Evolutionary conservation across 2,113 vertebrate species (phyloP).

Genomic region (Tricholaema leucomelas): DNA sequence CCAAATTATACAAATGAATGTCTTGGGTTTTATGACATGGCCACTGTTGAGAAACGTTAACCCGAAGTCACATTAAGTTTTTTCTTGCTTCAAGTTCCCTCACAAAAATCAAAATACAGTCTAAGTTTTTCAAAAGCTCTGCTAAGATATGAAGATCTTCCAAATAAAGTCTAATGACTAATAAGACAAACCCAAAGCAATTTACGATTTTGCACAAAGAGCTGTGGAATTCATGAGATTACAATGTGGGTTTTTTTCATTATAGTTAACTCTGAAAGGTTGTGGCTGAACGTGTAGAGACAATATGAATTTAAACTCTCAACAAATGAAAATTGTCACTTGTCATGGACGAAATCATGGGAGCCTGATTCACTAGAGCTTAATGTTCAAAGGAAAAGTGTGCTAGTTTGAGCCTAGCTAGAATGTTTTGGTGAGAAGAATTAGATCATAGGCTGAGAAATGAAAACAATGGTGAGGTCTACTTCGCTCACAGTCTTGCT

Average conservation of each 20-base stretch:
- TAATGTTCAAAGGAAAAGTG: neutral
- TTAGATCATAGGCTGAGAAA: no score
- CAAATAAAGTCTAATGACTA: neutral
- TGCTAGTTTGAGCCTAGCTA: no score
- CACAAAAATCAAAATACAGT: neutral
- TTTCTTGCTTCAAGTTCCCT: slow-evolving; percentile 12
- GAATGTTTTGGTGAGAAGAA: no score
- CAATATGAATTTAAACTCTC: neutral
- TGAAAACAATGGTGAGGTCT: no score
- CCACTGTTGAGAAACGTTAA: slow-evolving; percentile 31
- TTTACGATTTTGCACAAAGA: neutral
- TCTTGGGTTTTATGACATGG: slow-evolving; percentile 5
- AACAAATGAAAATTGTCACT: neutral
- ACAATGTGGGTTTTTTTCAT: neutral
- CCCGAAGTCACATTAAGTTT: neutral
- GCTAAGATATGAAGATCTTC: neutral
- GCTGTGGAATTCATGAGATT: neutral
- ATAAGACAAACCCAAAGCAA: neutral
- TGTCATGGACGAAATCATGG: neutral
- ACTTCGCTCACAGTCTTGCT: no score
- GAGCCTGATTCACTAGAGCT: neutral
- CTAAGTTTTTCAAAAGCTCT: slow-evolving; percentile 1
- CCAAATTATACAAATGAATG: slow-evolving; percentile 40
- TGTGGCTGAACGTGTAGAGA: neutral
- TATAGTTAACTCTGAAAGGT: neutral